phyloP scores from a whole-genome alignment of 2,113 vertebrate species.

The Hypomesus transpacificus region DNA sequence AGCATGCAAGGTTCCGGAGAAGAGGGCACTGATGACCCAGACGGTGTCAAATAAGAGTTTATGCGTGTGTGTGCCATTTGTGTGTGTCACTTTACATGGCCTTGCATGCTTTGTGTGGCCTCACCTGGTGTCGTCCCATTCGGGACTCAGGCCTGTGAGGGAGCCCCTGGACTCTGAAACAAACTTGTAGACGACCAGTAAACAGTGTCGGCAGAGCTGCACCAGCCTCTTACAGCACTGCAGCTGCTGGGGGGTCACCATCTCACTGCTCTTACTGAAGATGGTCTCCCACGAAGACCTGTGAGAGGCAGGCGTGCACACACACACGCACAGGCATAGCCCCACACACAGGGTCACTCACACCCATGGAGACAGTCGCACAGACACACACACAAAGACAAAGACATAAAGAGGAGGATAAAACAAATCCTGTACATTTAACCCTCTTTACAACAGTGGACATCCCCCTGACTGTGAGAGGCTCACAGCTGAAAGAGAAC shows the following conservation, averaged over 20 bases:
- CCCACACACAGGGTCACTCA: background rate
- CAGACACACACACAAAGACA: constrained; percentile 25
- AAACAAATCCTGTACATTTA: constrained; percentile 68
- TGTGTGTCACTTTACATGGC: background rate
- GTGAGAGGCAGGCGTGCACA: background rate
- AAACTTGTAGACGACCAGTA: constrained; percentile 95
- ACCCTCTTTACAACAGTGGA: constrained; percentile 58
- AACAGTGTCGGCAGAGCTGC: constrained; percentile 92
- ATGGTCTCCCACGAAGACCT: constrained; percentile 92
- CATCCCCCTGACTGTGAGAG: constrained; percentile 65
- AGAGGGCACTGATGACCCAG: background rate
- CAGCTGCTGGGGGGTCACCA: constrained; percentile 82
- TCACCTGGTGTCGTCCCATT: constrained; percentile 93
- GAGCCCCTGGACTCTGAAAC: constrained; percentile 84
- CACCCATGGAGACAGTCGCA: background rate
- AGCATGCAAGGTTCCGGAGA: background rate
- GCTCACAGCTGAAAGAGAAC: constrained; percentile 58
- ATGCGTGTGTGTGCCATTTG: background rate
- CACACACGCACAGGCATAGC: constrained; percentile 6
- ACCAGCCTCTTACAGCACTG: constrained; percentile 93
- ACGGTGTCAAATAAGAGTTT: too few species aligned
- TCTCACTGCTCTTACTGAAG: constrained; percentile 87
- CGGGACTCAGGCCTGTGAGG: constrained; percentile 76
- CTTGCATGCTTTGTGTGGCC: background rate
- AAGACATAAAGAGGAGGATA: constrained; percentile 37